Percentiles rank a stretch among this genome's conserved stretches.
Conservation (phyloP, 2,113 vertebrate species). For the Petromus typicus region DNA sequence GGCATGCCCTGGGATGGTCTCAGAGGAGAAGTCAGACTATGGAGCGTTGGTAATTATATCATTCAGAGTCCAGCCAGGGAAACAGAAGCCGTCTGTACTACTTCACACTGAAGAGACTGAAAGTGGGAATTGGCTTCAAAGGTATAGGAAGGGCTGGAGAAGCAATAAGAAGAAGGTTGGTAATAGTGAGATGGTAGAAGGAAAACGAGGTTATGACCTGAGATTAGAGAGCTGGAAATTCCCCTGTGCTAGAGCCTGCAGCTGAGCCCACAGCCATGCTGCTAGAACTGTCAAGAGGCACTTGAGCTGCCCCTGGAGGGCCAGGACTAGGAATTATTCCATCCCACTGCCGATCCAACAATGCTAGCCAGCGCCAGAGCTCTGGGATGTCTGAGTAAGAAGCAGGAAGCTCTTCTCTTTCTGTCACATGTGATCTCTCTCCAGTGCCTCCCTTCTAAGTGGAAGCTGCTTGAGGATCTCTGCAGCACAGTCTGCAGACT, state of each 20-base stretch:
- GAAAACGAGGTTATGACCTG: not conserved
- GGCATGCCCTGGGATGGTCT: not conserved
- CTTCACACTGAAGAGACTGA: conserved; percentile 22
- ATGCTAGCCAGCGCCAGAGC: not conserved
- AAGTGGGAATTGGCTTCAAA: not conserved
- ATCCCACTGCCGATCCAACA: not conserved
- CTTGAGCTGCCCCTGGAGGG: not conserved
- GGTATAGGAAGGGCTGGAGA: not conserved
- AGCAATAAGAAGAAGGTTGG: not conserved
- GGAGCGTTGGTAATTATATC: conserved; percentile 2
- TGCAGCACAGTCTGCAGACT: not conserved
- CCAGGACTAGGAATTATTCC: not conserved
- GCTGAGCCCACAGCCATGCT: not conserved
- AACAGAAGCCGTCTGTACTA: not conserved
- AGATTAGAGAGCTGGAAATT: not conserved
- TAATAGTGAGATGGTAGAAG: not conserved
- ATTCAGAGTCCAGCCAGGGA: conserved; percentile 2
- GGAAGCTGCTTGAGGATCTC: not conserved
- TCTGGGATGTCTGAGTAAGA: not conserved
- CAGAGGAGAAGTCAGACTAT: not conserved
- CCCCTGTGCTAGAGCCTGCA: not conserved
- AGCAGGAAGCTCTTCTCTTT: not conserved
- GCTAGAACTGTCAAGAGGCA: not conserved
- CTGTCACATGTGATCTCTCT: not conserved
- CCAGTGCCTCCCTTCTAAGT: not conserved